Conservation (phyloP, 2,797 vertebrate species). For the Linurgus olivaceus region DNA sequence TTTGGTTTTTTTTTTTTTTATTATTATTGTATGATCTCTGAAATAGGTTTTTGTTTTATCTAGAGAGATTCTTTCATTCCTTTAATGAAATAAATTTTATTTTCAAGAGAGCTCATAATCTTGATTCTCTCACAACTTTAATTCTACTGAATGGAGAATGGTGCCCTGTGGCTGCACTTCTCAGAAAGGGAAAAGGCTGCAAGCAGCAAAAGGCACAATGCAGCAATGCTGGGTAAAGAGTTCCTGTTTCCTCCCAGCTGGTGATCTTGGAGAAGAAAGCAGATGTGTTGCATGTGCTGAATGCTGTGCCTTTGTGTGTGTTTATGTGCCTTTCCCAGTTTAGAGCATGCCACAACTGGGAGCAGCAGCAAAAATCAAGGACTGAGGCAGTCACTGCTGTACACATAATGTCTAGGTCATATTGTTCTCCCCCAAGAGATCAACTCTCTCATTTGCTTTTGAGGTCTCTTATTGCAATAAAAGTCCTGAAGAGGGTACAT, state of each 20-base stretch:
- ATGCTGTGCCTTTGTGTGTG: background rate
- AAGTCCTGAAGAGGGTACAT: background rate
- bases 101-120: background rate
- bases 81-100: background rate
- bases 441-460: background rate
- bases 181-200: fast-evolving
- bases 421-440: background rate
- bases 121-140: background rate
- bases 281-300: background rate
- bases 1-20: background rate
- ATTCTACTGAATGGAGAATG: background rate
- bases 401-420: too few species aligned
- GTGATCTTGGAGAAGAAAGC: background rate
- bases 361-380: background rate
- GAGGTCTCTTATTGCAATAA: background rate
- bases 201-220: background rate
- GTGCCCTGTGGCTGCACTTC: background rate
- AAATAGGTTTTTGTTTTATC: background rate
- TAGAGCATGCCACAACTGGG: background rate
- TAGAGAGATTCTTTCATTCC: background rate
- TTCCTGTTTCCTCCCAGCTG: background rate
- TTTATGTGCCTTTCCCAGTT: background rate
- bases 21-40: background rate
- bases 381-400: background rate
- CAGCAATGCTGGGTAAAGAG: background rate